phyloP scores from a whole-genome alignment of 2,113 vertebrate species.

The Cromileptes altivelis region DNA sequence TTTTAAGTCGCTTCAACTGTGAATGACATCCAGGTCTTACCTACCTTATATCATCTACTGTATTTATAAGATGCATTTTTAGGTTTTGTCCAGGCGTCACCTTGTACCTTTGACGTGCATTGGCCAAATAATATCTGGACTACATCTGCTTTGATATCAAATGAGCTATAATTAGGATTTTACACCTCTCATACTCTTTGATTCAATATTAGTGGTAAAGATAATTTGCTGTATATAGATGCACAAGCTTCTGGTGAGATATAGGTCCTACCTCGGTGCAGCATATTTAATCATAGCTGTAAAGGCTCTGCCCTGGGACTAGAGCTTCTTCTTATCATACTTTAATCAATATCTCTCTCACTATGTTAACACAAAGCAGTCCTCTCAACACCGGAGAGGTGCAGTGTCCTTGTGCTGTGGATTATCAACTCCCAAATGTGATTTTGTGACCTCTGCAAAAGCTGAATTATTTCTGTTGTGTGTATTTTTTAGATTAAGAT shows the following conservation, averaged over 20 bases:
- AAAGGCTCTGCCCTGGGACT: constrained; percentile 77
- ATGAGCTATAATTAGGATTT: constrained; percentile 32
- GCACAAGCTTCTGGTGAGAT: constrained; percentile 60
- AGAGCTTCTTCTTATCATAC: constrained; percentile 84
- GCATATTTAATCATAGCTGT: constrained; percentile 81
- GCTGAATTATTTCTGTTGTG: constrained; percentile 17
- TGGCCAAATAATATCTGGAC: not conserved
- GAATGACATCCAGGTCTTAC: not conserved
- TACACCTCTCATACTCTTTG: constrained; percentile 17
- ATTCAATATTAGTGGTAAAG: constrained; percentile 40
- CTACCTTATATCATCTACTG: not conserved
- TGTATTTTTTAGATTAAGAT: constrained; percentile 16
- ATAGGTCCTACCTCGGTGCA: constrained; percentile 60
- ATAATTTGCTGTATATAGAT: constrained; percentile 59
- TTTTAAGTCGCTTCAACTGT: not conserved
- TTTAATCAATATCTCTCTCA: constrained; percentile 84
- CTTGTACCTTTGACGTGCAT: constrained; percentile 5
- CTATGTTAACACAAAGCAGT: constrained; percentile 82
- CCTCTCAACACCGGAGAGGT: constrained; percentile 46
- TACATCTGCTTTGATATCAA: constrained; percentile 23
- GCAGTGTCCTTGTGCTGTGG: constrained; percentile 33
- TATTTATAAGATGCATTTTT: not conserved
- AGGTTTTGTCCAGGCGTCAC: not conserved
- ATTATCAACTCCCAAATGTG: constrained; percentile 41
- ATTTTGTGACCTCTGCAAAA: constrained; percentile 33